Conservation (phyloP, 2,888 invertebrate species). For the Invenusta paracnida region DNA sequence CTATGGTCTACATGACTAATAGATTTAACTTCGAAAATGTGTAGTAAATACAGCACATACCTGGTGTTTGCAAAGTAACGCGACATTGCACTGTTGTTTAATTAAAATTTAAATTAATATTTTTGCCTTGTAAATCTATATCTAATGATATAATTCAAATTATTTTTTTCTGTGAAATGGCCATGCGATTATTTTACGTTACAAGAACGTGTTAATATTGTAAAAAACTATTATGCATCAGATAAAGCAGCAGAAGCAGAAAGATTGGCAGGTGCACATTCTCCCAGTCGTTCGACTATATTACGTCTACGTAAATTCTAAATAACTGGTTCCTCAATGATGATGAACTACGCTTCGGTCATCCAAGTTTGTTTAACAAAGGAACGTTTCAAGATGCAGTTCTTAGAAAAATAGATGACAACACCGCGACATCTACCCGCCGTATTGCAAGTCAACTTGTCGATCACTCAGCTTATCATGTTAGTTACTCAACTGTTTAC, state of each 20-base stretch:
- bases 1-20: too few species aligned
- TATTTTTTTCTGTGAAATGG: background rate
- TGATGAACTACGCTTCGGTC: background rate
- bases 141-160: too few species aligned
- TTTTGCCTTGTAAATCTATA: too few species aligned
- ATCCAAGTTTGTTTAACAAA: background rate
- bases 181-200: background rate
- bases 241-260: background rate
- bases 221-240: background rate
- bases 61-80: too few species aligned
- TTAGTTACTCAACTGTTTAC: background rate
- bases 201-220: background rate
- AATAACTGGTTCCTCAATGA: background rate
- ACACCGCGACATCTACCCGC: background rate
- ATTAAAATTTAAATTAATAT: too few species aligned
- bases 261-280: background rate
- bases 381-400: background rate
- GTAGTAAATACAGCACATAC: too few species aligned
- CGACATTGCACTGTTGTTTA: too few species aligned
- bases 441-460: background rate
- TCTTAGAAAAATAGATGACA: background rate
- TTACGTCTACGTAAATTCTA: background rate
- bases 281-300: background rate
- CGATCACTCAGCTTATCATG: background rate
- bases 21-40: too few species aligned